Evolutionary conservation across 2,797 vertebrate genomes (phyloP).

Genomic region (Numenius phaeopus): DNA sequence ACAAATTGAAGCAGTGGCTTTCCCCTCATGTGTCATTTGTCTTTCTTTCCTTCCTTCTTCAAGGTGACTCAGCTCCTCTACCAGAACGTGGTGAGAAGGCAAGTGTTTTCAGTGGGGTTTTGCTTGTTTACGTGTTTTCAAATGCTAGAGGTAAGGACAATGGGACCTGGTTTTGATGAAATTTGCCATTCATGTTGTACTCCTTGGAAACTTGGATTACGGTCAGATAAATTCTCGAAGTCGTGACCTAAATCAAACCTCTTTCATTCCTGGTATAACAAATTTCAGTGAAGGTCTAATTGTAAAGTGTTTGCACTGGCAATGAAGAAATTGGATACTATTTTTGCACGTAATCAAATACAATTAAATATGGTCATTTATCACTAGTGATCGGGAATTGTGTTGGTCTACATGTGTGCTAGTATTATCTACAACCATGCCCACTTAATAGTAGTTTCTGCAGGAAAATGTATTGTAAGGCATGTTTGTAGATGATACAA

Average conservation of each 20-base stretch:
- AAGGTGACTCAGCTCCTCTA: not conserved
- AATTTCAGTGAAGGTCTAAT: not conserved
- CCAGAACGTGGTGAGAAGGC: not conserved
- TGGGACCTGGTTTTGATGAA: not conserved
- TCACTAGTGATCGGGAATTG: not conserved
- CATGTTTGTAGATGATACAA: not conserved
- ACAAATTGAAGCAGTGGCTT: not conserved
- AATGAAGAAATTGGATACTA: not conserved
- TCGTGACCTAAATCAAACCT: not conserved
- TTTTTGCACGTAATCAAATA: not conserved
- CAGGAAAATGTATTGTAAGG: not conserved
- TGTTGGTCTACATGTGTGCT: not conserved
- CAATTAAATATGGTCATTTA: not conserved
- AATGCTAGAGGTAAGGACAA: not conserved
- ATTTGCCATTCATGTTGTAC: not conserved
- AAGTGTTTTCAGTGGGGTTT: not conserved
- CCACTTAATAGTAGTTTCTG: not conserved
- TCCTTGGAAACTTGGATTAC: not conserved
- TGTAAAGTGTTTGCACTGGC: not conserved
- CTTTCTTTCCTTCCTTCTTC: not conserved
- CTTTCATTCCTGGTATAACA: not conserved
- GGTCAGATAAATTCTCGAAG: not conserved
- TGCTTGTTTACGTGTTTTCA: not conserved
- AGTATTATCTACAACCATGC: not conserved
- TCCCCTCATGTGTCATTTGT: not conserved